A percentile compares a stretch with the other conserved stretches of the same genome.
phyloP scores from a whole-genome alignment of 2,797 vertebrate species.

The Falco cherrug region DNA sequence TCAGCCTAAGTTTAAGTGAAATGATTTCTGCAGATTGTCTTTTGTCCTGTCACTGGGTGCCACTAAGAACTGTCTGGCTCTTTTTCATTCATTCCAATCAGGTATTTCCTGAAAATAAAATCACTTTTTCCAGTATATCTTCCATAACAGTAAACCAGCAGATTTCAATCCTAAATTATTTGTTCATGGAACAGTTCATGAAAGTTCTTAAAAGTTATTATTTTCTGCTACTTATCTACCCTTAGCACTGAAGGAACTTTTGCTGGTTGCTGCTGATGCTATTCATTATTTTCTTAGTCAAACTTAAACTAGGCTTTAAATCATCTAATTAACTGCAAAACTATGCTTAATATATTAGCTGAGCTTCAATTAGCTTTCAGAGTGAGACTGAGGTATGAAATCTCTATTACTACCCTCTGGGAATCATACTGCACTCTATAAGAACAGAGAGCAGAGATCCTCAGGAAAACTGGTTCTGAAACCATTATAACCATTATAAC shows the following conservation, averaged over 20 bases:
- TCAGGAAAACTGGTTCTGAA: background rate
- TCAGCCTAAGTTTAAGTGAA: background rate
- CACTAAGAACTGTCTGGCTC: background rate
- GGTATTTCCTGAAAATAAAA: background rate
- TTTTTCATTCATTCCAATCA: background rate
- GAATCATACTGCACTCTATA: background rate
- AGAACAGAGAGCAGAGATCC: background rate
- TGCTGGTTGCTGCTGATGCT: background rate
- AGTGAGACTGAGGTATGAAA: background rate
- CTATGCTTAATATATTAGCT: background rate
- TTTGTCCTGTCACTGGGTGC: background rate
- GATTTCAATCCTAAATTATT: background rate
- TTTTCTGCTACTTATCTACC: background rate
- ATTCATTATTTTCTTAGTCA: background rate
- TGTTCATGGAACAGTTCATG: background rate
- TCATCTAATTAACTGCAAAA: background rate
- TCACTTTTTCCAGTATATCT: fast-evolving
- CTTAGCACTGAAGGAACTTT: background rate
- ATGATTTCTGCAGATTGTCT: background rate
- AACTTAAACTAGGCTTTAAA: background rate
- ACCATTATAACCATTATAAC: background rate
- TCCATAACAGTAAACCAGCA: background rate
- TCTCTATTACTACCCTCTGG: background rate
- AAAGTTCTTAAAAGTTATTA: background rate
- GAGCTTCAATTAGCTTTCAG: background rate